Percentiles rank a stretch among this genome's conserved stretches.
Conservation (phyloP, 2,888 invertebrate genomes). For the Emesis russula region DNA sequence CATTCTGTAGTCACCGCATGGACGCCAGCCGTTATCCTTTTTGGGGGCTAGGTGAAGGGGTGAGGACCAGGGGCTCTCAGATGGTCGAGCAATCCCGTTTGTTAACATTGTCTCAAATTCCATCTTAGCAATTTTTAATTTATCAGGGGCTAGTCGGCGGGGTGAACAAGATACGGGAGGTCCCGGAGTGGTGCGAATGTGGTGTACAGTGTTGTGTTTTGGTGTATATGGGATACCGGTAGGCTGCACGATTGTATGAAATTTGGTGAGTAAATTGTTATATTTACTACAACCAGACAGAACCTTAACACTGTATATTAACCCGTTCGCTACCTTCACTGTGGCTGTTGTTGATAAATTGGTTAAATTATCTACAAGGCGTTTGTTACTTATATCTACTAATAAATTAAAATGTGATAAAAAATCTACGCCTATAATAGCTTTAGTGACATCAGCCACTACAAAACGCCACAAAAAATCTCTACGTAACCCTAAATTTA, state of each 20-base stretch:
- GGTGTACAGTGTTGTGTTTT: slow-evolving; percentile 65
- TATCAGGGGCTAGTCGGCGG: slow-evolving; percentile 56
- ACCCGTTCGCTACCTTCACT: background rate
- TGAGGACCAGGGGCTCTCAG: slow-evolving; percentile 58
- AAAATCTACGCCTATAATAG: slow-evolving; percentile 82
- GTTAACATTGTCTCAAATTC: background rate
- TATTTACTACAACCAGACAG: too few species aligned
- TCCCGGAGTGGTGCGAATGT: slow-evolving; percentile 63
- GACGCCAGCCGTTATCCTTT: slow-evolving; percentile 64
- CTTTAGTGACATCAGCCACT: slow-evolving; percentile 85
- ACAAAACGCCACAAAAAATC: slow-evolving; percentile 84
- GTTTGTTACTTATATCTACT: slow-evolving; percentile 85
- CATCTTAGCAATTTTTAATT: slow-evolving; percentile 23
- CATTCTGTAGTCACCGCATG: slow-evolving; percentile 63
- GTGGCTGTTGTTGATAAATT: slow-evolving; percentile 29
- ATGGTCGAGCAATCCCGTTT: slow-evolving; percentile 39
- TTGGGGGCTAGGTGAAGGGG: slow-evolving; percentile 61
- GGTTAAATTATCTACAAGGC: slow-evolving; percentile 74
- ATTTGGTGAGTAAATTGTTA: background rate
- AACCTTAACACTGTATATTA: too few species aligned
- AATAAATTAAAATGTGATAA: slow-evolving; percentile 76
- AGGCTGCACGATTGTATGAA: slow-evolving; percentile 52
- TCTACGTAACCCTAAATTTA: slow-evolving; percentile 85
- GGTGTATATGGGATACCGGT: slow-evolving; percentile 29
- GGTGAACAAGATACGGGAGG: slow-evolving; percentile 59